These are phyloP conservation scores for Dufourea novaeangliae DNA, from an alignment of 1,140 invertebrate species.

Conservation along the genomic window DNA sequence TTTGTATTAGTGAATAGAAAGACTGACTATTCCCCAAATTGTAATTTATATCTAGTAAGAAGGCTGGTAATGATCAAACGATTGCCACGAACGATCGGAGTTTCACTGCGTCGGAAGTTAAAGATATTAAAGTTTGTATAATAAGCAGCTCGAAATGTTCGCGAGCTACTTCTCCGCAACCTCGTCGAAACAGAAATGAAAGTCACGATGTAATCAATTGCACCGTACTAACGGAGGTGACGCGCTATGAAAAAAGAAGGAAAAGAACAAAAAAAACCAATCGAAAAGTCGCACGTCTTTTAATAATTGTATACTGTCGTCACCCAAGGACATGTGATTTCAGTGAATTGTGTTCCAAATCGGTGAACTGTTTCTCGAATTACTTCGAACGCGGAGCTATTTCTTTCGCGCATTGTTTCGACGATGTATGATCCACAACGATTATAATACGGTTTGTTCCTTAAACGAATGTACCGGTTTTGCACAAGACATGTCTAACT, in stretches of 20 bases:
- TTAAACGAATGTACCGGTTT: conserved; percentile 58
- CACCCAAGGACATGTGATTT: conserved; percentile 33
- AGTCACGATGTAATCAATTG: conserved; percentile 72
- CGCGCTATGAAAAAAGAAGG: conserved; percentile 9
- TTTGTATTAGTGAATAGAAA: conserved; percentile 21
- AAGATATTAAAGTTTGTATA: conserved; percentile 50
- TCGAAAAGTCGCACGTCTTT: conserved; percentile 14
- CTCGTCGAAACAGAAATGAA: conserved; percentile 79
- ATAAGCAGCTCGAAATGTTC: conserved; percentile 41
- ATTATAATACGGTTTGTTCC: conserved; percentile 40
- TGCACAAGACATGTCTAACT: conserved; percentile 63
- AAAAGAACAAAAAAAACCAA: neutral
- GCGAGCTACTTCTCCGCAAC: conserved; percentile 56
- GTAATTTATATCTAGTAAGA: neutral
- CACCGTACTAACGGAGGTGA: conserved; percentile 38
- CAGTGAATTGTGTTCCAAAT: conserved; percentile 61
- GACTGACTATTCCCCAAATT: conserved; percentile 24
- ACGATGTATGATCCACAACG: conserved; percentile 28
- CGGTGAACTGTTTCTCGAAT: conserved; percentile 17
- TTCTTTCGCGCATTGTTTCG: conserved; percentile 24
- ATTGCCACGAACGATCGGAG: neutral
- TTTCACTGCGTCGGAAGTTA: neutral
- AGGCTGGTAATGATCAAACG: conserved; percentile 35
- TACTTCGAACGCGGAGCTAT: neutral
- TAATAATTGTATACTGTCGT: conserved; percentile 48